phyloP scores from a whole-genome alignment of 2,888 invertebrate species.

The Lomographa bimaculata region DNA sequence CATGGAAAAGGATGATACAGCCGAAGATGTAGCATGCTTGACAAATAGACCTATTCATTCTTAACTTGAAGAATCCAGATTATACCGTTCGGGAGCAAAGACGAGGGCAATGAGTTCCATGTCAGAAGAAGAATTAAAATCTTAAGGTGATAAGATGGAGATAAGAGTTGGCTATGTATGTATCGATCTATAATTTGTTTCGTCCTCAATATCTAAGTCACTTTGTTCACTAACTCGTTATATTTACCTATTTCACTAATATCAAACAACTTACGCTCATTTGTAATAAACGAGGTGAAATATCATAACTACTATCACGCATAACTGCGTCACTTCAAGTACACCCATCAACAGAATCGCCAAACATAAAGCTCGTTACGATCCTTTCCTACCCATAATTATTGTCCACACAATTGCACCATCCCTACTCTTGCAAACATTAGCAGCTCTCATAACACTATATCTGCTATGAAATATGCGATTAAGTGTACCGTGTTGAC shows the following conservation, averaged over 20 bases:
- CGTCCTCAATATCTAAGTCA: too few relatives aligned
- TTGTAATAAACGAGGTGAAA: conserved; percentile 13
- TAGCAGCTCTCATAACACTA: conserved; percentile 74
- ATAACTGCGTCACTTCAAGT: conserved; percentile 37
- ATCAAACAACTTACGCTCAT: conserved; percentile 14
- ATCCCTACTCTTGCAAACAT: conserved; percentile 67
- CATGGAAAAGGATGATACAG: too few relatives aligned
- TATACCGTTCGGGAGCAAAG: too few relatives aligned
- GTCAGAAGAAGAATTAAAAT: too few relatives aligned
- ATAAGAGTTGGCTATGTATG: too few relatives aligned
- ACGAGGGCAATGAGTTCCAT: too few relatives aligned
- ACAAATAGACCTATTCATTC: too few relatives aligned
- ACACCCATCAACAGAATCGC: conserved; percentile 65
- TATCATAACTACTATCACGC: conserved; percentile 24
- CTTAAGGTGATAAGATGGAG: too few relatives aligned
- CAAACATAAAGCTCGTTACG: conserved; percentile 63
- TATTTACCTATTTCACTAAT: conserved; percentile 1
- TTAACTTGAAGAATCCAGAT: too few relatives aligned
- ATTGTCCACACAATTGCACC: conserved; percentile 75
- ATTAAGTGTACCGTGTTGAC: conserved; percentile 46
- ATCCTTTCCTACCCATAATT: conserved; percentile 67
- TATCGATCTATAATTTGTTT: too few relatives aligned
- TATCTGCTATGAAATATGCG: conserved; percentile 75
- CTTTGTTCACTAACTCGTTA: too few relatives aligned
- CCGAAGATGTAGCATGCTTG: too few relatives aligned